Percentiles rank a stretch among this genome's conserved stretches.
phyloP scores from a whole-genome alignment of 2,113 vertebrate species.

The Indicator maculatus region DNA sequence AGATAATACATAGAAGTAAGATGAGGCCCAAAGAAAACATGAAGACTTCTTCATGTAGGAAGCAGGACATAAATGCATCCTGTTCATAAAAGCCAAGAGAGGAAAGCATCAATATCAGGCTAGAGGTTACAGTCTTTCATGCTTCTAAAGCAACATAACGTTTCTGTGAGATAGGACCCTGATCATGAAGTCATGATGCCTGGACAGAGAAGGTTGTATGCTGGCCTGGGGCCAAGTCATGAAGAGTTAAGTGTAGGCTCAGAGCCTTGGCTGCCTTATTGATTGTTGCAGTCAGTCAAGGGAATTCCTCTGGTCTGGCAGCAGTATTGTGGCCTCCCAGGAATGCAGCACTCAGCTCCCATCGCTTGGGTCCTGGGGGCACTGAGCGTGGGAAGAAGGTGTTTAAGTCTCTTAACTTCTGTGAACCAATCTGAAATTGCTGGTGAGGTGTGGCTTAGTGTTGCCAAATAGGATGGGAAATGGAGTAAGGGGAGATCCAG shows the following conservation, averaged over 20 bases:
- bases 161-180: neutral
- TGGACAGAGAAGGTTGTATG: fast-evolving
- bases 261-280: neutral
- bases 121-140: fast-evolving
- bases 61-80: neutral
- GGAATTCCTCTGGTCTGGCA: neutral
- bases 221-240: neutral
- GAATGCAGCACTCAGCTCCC: neutral
- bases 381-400: neutral
- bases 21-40: neutral
- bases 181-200: neutral
- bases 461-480: neutral
- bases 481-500: neutral
- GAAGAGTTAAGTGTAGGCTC: neutral
- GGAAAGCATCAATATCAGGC: neutral
- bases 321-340: neutral
- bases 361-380: neutral
- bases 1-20: neutral
- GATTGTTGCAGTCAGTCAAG: neutral
- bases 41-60: neutral
- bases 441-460: neutral
- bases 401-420: neutral
- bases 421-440: neutral
- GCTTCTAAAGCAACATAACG: neutral
- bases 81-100: neutral